A percentile compares a stretch with the other conserved stretches of the same genome.
phyloP scores from a whole-genome alignment of 2,113 vertebrate genomes.

The Dolichallabes microphthalmus region DNA sequence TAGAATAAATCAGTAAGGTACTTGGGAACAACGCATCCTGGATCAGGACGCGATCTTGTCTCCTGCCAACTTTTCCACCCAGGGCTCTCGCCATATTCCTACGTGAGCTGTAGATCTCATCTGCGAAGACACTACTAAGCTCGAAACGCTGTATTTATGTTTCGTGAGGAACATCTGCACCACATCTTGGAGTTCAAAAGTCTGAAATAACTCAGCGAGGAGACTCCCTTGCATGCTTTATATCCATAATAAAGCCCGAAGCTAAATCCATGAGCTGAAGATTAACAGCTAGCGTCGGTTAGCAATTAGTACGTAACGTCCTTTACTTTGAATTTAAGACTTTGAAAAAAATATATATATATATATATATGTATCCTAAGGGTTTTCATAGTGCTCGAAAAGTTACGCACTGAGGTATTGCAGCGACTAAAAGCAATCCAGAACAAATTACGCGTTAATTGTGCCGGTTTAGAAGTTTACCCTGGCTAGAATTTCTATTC shows the following conservation, averaged over 20 bases:
- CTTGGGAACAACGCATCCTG: constrained; percentile 49
- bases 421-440: constrained; percentile 35
- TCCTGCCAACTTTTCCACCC: constrained; percentile 52
- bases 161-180: constrained; percentile 44
- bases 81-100: constrained; percentile 43
- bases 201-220: constrained; percentile 33
- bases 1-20: constrained; percentile 59
- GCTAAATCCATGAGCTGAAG: constrained; percentile 42
- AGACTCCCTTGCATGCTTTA: constrained; percentile 39
- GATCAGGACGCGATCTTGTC: constrained; percentile 25
- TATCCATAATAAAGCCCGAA: constrained; percentile 45
- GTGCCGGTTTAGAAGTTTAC: constrained; percentile 58
- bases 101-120: constrained; percentile 49
- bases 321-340: constrained; percentile 24
- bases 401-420: neutral
- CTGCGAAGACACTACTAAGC: constrained; percentile 25
- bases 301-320: constrained; percentile 35
- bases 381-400: constrained; percentile 16
- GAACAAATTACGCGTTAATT: constrained; percentile 57
- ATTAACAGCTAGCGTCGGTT: constrained; percentile 38
- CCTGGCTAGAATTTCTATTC: constrained; percentile 56
- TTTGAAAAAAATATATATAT: too few relatives aligned
- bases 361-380: neutral
- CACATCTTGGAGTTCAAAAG: constrained; percentile 48
- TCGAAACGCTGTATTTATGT: constrained; percentile 40